Evolutionary conservation across 2,113 vertebrate genomes (phyloP).

Genomic region (Prionailurus bengalensis): DNA sequence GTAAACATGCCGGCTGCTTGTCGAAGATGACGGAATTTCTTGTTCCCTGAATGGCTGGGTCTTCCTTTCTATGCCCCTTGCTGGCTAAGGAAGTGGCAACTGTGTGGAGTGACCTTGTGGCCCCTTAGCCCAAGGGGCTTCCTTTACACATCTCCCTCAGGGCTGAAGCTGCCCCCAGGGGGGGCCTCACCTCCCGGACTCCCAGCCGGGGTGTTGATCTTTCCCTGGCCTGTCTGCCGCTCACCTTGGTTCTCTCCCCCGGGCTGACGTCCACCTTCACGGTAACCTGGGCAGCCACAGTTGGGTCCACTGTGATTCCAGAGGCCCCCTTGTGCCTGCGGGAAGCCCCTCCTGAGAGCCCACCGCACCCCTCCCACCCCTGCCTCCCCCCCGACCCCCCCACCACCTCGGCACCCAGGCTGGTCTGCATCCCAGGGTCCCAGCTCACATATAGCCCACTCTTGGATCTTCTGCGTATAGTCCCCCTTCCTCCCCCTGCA

Average conservation of each 20-base stretch:
- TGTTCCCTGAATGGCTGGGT: accelerated
- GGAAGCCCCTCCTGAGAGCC: neutral
- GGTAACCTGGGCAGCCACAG: too few relatives aligned
- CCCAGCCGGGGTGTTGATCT: accelerated
- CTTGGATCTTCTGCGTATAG: accelerated
- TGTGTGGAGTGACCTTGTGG: accelerated
- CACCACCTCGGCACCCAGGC: neutral
- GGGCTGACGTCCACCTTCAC: neutral
- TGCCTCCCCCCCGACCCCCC: accelerated
- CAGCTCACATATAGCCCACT: accelerated
- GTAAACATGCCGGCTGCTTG: too few relatives aligned
- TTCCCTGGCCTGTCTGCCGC: too few relatives aligned
- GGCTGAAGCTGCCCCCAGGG: neutral
- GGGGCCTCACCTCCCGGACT: too few relatives aligned
- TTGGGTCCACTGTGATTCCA: neutral
- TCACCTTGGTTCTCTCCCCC: neutral
- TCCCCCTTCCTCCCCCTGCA: accelerated
- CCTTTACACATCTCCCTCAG: neutral
- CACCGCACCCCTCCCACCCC: accelerated
- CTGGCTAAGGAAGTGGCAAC: neutral
- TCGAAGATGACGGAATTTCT: neutral
- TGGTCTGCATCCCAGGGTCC: accelerated
- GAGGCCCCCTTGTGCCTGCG: neutral
- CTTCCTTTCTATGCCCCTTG: accelerated
- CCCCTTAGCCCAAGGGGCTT: neutral